Conservation (phyloP, 2,113 vertebrate genomes). For the Forbesichthys agassizii region DNA sequence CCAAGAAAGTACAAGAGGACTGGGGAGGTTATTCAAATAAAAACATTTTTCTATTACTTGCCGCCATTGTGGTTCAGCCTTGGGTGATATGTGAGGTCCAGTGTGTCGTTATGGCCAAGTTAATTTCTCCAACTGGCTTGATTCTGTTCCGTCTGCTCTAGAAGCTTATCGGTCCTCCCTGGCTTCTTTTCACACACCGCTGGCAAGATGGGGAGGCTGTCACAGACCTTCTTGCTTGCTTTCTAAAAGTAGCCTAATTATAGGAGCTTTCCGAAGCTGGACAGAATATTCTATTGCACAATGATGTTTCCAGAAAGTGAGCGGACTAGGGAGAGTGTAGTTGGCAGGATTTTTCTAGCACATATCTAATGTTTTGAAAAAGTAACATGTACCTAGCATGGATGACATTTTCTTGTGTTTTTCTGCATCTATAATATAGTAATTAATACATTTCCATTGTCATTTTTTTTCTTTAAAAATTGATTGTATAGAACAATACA, state of each 20-base stretch:
- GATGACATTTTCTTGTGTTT: too few relatives aligned
- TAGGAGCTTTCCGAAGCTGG: slow-evolving; percentile 40
- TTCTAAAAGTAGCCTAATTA: slow-evolving; percentile 43
- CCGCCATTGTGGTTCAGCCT: too few relatives aligned
- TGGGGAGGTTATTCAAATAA: too few relatives aligned
- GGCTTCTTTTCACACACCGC: slow-evolving; percentile 43
- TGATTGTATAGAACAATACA: neutral
- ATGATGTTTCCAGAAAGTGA: slow-evolving; percentile 53
- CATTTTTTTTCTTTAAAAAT: too few relatives aligned
- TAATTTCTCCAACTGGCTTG: neutral
- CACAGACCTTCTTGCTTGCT: slow-evolving; percentile 22
- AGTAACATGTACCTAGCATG: neutral
- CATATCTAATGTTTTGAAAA: slow-evolving; percentile 56
- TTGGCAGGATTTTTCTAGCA: slow-evolving; percentile 40
- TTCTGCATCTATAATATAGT: too few relatives aligned
- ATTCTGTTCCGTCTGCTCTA: neutral
- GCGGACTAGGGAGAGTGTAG: slow-evolving; percentile 39
- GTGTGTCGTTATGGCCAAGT: neutral
- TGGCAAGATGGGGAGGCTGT: slow-evolving; percentile 46
- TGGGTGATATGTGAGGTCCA: neutral
- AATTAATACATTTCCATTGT: neutral
- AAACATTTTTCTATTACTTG: too few relatives aligned
- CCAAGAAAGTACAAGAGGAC: too few relatives aligned
- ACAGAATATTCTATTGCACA: slow-evolving; percentile 45
- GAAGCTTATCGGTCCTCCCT: neutral